Evolutionary conservation across 2,797 vertebrate species (phyloP).

Genomic region (Psittacula derbiana): DNA sequence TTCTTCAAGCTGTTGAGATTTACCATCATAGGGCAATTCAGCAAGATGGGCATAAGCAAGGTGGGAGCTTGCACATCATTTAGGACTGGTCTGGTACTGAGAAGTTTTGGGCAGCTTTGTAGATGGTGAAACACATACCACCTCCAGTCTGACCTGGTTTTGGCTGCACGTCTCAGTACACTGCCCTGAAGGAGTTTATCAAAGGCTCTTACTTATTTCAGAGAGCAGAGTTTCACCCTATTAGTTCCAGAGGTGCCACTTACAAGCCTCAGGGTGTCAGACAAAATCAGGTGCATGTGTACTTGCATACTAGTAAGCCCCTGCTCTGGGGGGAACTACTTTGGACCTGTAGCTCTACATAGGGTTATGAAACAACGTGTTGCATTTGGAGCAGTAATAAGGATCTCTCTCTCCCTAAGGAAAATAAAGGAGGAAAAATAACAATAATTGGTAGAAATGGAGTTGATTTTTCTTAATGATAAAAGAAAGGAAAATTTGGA

Average conservation of each 20-base stretch:
- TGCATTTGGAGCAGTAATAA: background rate
- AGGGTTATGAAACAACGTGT: background rate
- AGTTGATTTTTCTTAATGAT: slow-evolving; percentile 69
- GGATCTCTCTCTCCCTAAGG: background rate
- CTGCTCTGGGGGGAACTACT: background rate
- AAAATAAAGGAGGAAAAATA: slow-evolving; percentile 13
- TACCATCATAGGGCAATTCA: background rate
- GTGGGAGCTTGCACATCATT: background rate
- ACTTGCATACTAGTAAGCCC: background rate
- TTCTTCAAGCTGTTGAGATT: background rate
- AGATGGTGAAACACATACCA: background rate
- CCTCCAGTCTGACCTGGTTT: background rate
- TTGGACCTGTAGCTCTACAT: background rate
- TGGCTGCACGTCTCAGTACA: background rate
- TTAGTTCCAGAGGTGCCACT: background rate
- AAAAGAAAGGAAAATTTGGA: slow-evolving; percentile 57
- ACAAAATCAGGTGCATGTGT: rapidly evolving
- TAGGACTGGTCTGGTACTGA: background rate
- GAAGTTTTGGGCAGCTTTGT: background rate
- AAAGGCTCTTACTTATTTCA: background rate
- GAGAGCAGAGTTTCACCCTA: background rate
- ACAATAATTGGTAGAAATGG: slow-evolving; percentile 50
- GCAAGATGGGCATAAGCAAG: background rate
- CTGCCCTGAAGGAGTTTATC: background rate
- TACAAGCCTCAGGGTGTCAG: background rate